phyloP scores from a whole-genome alignment of 2,113 vertebrate species.

The Embiotoca jacksoni region DNA sequence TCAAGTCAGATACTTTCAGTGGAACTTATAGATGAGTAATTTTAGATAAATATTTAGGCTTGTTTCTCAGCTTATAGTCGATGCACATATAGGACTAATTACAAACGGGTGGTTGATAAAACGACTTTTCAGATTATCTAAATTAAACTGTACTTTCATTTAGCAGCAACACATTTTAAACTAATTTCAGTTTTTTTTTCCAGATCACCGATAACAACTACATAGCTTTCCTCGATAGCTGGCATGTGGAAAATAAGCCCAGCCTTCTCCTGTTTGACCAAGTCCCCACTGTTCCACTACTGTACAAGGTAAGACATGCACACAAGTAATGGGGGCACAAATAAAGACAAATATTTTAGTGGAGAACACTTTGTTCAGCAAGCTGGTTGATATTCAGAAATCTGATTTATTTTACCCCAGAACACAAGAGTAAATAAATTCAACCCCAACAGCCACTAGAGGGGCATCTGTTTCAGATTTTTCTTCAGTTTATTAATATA shows the following conservation, averaged over 20 bases:
- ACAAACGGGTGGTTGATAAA: not conserved
- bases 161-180: not conserved
- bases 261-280: constrained; percentile 92
- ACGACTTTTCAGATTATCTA: not conserved
- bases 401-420: not conserved
- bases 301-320: constrained; percentile 90
- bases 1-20: not conserved
- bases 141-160: not conserved
- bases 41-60: too few relatives aligned
- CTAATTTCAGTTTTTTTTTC: constrained; percentile 1
- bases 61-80: too few relatives aligned
- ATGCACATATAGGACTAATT: not conserved
- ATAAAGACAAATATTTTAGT: constrained; percentile 1
- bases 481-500: too few relatives aligned
- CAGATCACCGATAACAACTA: constrained; percentile 94
- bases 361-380: not conserved
- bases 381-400: not conserved
- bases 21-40: not conserved
- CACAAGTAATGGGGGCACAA: not conserved
- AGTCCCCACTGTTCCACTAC: constrained; percentile 83
- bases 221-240: constrained; percentile 87
- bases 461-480: not conserved
- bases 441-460: too few relatives aligned
- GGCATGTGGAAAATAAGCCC: constrained; percentile 94
- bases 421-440: not conserved